phyloP scores from a whole-genome alignment of 2,888 invertebrate genomes.

The Melanophora roralis region DNA sequence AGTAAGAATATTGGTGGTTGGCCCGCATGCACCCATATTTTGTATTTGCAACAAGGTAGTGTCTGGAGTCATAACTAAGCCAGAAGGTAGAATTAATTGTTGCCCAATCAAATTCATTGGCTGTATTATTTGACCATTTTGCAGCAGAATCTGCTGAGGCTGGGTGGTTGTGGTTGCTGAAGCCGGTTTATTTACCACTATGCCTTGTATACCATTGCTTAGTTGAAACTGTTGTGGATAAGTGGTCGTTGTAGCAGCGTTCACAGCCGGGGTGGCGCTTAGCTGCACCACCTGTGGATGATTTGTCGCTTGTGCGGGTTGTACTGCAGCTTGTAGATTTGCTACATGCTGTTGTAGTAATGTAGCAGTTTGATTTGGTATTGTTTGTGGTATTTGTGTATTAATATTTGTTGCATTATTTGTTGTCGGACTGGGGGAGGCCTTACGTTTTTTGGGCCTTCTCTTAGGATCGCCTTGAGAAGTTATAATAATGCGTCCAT shows the following conservation, averaged over 20 bases:
- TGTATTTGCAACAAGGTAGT: conserved; percentile 87
- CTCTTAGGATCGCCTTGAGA: conserved; percentile 83
- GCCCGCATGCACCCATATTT: conserved; percentile 82
- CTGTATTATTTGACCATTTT: conserved; percentile 83
- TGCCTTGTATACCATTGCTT: conserved; percentile 86
- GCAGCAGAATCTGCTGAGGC: conserved; percentile 76
- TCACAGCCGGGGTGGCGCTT: conserved; percentile 73
- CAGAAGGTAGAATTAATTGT: conserved; percentile 90
- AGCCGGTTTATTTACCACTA: conserved; percentile 79
- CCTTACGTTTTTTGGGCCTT: conserved; percentile 86
- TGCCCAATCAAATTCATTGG: conserved; percentile 90
- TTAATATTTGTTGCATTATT: conserved; percentile 70
- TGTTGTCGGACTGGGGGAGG: conserved; percentile 71
- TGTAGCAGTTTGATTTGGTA: conserved; percentile 71
- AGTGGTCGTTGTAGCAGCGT: conserved; percentile 77
- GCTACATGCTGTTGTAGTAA: conserved; percentile 65
- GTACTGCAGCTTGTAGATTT: conserved; percentile 65
- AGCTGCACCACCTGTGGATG: conserved; percentile 74
- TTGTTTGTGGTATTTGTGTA: conserved; percentile 76
- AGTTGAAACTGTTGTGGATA: conserved; percentile 88
- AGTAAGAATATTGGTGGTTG: conserved; percentile 80
- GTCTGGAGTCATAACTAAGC: conserved; percentile 90
- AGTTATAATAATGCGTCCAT: conserved; percentile 78
- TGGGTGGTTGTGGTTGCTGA: conserved; percentile 77
- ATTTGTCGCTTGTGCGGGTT: conserved; percentile 71